A percentile compares a stretch with the other conserved stretches of the same genome.
Evolutionary conservation across 2,888 invertebrate genomes (phyloP).

Genomic region (Pollenia angustigena): DNA sequence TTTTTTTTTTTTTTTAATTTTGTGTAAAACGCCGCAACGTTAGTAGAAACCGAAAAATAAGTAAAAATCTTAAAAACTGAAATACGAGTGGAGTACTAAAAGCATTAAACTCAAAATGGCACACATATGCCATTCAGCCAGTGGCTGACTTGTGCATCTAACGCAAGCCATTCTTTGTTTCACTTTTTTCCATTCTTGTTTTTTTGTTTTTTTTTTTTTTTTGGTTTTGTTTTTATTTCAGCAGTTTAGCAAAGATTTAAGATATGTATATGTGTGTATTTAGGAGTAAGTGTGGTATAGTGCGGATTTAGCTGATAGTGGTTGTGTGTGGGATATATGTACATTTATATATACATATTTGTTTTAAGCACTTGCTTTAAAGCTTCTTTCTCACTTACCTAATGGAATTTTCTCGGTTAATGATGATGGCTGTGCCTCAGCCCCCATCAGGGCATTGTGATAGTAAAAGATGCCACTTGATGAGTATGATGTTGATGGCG

Average conservation of each 20-base stretch:
- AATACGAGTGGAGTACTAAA: not conserved
- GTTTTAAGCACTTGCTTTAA: constrained; percentile 59
- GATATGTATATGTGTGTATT: constrained; percentile 11
- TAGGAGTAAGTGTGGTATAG: not conserved
- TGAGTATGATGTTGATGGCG: constrained; percentile 37
- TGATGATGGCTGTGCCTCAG: constrained; percentile 82
- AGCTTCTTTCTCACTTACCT: constrained; percentile 80
- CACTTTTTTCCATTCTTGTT: not conserved
- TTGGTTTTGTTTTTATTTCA: constrained; percentile 46
- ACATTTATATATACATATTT: constrained; percentile 28
- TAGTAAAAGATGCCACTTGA: constrained; percentile 67
- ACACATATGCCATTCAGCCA: constrained; percentile 59
- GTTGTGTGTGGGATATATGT: constrained; percentile 23
- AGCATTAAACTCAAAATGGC: constrained; percentile 67
- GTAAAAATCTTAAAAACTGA: not conserved
- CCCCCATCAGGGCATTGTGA: constrained; percentile 67
- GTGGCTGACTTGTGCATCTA: constrained; percentile 44
- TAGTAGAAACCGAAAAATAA: constrained; percentile 17
- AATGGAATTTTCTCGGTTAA: constrained; percentile 84
- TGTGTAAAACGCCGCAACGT: not conserved
- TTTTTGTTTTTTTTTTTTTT: constrained; percentile 37
- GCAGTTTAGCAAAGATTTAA: constrained; percentile 66
- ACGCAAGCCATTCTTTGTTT: constrained; percentile 44
- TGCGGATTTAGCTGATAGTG: constrained; percentile 20
- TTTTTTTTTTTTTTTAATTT: constrained; percentile 14